A percentile compares a stretch with the other conserved stretches of the same genome.
Evolutionary conservation across 2,113 vertebrate species (phyloP).

Genomic region (Furnarius figulus): DNA sequence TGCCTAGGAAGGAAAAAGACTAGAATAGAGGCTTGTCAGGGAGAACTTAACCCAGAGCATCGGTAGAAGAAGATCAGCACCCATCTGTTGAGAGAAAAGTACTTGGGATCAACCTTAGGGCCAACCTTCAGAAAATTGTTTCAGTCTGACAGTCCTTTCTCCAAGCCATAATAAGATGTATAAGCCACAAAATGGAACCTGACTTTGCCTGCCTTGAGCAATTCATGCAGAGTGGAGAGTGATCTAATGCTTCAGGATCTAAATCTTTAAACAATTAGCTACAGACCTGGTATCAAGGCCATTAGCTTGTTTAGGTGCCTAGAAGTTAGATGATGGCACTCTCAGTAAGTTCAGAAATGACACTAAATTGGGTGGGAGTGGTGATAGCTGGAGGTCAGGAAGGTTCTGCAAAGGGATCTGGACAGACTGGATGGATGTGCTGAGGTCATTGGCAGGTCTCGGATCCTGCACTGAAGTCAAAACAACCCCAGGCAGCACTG

Average conservation of each 20-base stretch:
- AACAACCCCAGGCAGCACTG: accelerated
- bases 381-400: background rate
- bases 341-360: background rate
- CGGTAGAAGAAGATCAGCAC: background rate
- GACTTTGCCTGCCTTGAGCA: background rate
- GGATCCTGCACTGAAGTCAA: background rate
- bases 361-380: background rate
- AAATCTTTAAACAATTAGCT: background rate
- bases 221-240: background rate
- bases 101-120: background rate
- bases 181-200: background rate
- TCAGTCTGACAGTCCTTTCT: background rate
- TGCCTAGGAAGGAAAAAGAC: background rate
- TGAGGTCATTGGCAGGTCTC: accelerated
- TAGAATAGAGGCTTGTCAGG: background rate
- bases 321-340: background rate
- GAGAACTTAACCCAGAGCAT: background rate
- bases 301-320: background rate
- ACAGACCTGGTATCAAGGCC: background rate
- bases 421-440: background rate
- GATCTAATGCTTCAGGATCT: background rate
- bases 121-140: background rate
- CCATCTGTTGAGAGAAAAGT: background rate
- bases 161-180: background rate
- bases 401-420: background rate